Percentiles rank a stretch among this genome's conserved stretches.
Conservation (phyloP, 2,888 invertebrate genomes). For the Phortica magna region DNA sequence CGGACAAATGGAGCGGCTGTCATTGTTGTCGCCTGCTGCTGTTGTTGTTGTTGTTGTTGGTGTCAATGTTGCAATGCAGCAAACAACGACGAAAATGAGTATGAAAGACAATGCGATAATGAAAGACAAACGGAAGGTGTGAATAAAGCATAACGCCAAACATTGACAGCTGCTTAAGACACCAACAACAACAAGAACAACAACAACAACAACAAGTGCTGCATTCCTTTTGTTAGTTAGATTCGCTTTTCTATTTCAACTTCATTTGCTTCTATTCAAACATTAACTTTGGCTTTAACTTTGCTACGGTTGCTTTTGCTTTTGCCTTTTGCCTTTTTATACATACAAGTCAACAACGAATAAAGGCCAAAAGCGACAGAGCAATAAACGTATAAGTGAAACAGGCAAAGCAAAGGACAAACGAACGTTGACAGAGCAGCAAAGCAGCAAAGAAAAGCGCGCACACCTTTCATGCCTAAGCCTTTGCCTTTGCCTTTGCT, state of each 20-base stretch:
- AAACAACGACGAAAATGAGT: too few species aligned
- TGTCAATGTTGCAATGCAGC: neutral
- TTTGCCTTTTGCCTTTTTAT: neutral
- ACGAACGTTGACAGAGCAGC: neutral
- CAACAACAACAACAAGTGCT: neutral
- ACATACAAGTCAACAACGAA: neutral
- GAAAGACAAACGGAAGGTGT: neutral
- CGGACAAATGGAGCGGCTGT: too few species aligned
- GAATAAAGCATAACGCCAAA: neutral
- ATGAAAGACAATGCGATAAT: too few species aligned
- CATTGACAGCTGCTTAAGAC: conserved; percentile 21
- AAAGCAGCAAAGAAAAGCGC: neutral
- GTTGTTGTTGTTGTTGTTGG: neutral
- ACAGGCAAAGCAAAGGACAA: neutral
- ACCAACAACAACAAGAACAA: conserved; percentile 5
- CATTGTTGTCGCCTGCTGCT: neutral
- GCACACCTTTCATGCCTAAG: neutral
- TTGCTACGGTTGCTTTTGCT: too few species aligned
- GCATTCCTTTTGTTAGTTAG: neutral
- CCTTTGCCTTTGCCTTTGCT: too few species aligned
- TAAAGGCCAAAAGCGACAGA: neutral
- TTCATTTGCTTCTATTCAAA: neutral
- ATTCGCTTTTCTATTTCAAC: neutral
- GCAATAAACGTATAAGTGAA: neutral
- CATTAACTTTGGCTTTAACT: too few species aligned